Percentiles rank a stretch among this genome's conserved stretches.
phyloP scores from a whole-genome alignment of 2,888 invertebrate genomes.

The Timema cristinae region DNA sequence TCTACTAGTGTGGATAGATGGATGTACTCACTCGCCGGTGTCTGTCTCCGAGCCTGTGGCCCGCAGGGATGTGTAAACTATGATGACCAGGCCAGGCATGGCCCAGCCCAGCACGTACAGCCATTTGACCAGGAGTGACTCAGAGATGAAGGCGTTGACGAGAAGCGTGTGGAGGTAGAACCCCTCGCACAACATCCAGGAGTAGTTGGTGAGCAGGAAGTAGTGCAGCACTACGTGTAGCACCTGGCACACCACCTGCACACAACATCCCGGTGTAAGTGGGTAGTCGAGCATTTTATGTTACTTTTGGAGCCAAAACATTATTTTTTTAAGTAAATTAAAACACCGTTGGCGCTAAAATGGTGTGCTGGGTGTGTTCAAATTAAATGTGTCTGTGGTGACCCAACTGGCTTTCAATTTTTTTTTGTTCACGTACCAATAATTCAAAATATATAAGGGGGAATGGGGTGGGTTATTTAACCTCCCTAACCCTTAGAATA shows the following conservation, averaged over 20 bases:
- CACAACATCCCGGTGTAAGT: conserved; percentile 25
- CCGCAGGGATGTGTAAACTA: conserved; percentile 64
- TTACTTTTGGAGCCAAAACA: too few relatives aligned
- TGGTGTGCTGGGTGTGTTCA: too few relatives aligned
- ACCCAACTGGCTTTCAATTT: too few relatives aligned
- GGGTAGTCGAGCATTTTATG: too few relatives aligned
- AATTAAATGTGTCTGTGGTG: too few relatives aligned
- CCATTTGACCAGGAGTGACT: conserved; percentile 77
- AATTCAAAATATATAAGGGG: too few relatives aligned
- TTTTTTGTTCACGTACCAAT: too few relatives aligned
- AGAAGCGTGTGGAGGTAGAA: conserved; percentile 91
- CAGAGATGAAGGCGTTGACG: conserved; percentile 86
- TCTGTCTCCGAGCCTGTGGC: conserved; percentile 48
- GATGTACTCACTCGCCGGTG: conserved; percentile 34
- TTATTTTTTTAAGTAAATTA: too few relatives aligned
- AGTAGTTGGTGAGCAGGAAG: conserved; percentile 86
- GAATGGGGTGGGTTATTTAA: too few relatives aligned
- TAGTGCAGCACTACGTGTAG: conserved; percentile 82
- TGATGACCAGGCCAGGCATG: conserved; percentile 63
- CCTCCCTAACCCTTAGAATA: too few relatives aligned
- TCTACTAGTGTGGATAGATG: background rate
- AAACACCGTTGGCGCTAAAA: too few relatives aligned
- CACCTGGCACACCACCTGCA: conserved; percentile 73
- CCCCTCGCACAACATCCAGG: conserved; percentile 96
- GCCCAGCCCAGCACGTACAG: conserved; percentile 84